These are phyloP conservation scores for Strix aluco DNA, from an alignment of 2,113 vertebrate species.

Conservation along the genomic window DNA sequence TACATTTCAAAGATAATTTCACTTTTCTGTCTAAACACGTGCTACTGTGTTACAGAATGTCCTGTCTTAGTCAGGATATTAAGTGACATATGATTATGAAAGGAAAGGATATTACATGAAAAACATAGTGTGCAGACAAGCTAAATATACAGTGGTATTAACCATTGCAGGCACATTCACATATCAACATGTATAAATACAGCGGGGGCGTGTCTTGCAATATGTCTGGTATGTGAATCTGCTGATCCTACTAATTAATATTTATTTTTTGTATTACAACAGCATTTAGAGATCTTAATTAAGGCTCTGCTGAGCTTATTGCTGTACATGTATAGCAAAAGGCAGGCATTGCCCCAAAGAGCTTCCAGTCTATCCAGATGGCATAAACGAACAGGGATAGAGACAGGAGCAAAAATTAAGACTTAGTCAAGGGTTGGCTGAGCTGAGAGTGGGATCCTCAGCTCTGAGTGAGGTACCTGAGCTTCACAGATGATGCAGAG, in stretches of 20 bases:
- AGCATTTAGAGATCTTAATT: slow-evolving; percentile 16
- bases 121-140: background rate
- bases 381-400: background rate
- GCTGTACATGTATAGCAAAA: background rate
- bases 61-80: slow-evolving; percentile 36
- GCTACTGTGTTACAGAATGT: slow-evolving; percentile 28
- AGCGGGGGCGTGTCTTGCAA: slow-evolving; percentile 20
- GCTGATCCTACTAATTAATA: slow-evolving; percentile 47
- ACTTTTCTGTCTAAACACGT: slow-evolving; percentile 34
- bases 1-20: slow-evolving; percentile 51
- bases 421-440: background rate
- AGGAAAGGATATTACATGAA: slow-evolving; percentile 30
- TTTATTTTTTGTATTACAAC: slow-evolving; percentile 48
- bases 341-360: background rate
- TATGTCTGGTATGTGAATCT: slow-evolving; percentile 28
- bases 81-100: slow-evolving; percentile 44
- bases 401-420: background rate
- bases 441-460: background rate
- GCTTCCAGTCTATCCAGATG: background rate
- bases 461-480: background rate
- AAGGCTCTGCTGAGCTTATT: background rate
- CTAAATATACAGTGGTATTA: background rate
- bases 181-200: background rate
- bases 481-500: background rate
- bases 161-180: slow-evolving; percentile 18